Evolutionary conservation across 1,140 invertebrate genomes (phyloP), one percentile per base, ranked within the genome.

Genomic region (Pomacea maculata): DNA sequence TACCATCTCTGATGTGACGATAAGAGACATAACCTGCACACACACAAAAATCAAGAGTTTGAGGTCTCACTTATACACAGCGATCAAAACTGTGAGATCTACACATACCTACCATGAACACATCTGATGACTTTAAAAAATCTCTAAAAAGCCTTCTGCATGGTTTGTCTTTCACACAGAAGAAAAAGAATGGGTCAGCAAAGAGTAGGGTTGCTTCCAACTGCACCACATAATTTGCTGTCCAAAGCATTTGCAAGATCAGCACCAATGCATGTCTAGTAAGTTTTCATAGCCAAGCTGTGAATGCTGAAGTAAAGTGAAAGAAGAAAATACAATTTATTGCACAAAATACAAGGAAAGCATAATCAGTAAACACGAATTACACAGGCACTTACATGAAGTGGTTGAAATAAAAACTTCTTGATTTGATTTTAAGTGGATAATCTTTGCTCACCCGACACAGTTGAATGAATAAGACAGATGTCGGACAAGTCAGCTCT

Each of bases 21-120:
- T 79, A 79, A 11, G 77, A 34, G n/a, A 68, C 67, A 57, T 70
- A 79, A 11, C 77, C 77, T 79, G 54, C 34, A 64, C 29, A 25
- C 14, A 76, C 21, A 63, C 0, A 64, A 76, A 63, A 57, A 64
- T 21, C 19, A 76, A 14, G 29, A 1, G 19, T 12, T 25, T 21
- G 34, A 71, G 11, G 68, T 29, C 21, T 7, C n/a, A 71, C 34
- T 45, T 45, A 45, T 45, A 45, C 34, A 45, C 34, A 21, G 3
- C 68, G 1, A 25, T 45, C 21, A 29, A 11, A 11, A 11, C 5
- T 71, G 34, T 71, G 12, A 71, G 34, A 21, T 12, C 34, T 15
- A 71, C 12, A 71, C 12, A 25, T 11, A 11, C n/a, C 5, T 14
- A 25, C 11, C 11, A 21, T 11, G 19, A 25, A 29, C 68, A 71